Base-by-base conservation (phyloP, 2,113 vertebrate species). In the Gallinago media region DNA sequence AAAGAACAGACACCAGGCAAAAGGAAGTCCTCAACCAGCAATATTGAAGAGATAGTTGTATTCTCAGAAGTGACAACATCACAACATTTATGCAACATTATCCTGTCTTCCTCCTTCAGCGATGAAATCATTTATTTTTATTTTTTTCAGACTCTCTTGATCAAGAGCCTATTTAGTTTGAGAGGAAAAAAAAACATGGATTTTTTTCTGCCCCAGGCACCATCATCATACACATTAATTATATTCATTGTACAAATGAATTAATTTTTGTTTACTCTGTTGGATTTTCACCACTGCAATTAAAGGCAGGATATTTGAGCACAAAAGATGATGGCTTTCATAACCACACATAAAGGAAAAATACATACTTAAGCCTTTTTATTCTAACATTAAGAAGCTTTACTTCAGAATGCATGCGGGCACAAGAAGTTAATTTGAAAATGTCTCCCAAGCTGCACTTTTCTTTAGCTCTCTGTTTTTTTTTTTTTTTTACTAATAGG, bases 271-370 rank as follows among this genome's bases (percentile, higher is more conserved):
- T 92, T 89, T 89, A 77, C 59, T 44, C 76, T 77, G 63, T 5
- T 77, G 38, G 26, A 91, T 65, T 95, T 91, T 76, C 76, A 93
- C 11, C 91, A 86, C 88, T 62, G 46, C 42, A 81, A 78, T 77
- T 77, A 89, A 89, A 94, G 8, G 17, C 12, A 58, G 25, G 10
- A 38, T 91, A 74, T 85, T 26, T 91, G 42, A 91, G 29, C 27
- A 70, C 36, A 67, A 74, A 40, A 89, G 12, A 34, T 70, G 22
- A 46, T 26, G 31, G 68, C 76, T 95, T 95, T 89, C 34, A 76
- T 62, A 93, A 68, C 23, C 26, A 86, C 29, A 68, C 46, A 46
- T 89, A 42, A 80, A 50, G 63, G 50, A 90, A 88, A 90, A 94
- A 77, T 36, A 47, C 19, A 47, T 42, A 80, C 56, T 70, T 70